Conservation (phyloP, 2,888 invertebrate species). For the Amiota minor region DNA sequence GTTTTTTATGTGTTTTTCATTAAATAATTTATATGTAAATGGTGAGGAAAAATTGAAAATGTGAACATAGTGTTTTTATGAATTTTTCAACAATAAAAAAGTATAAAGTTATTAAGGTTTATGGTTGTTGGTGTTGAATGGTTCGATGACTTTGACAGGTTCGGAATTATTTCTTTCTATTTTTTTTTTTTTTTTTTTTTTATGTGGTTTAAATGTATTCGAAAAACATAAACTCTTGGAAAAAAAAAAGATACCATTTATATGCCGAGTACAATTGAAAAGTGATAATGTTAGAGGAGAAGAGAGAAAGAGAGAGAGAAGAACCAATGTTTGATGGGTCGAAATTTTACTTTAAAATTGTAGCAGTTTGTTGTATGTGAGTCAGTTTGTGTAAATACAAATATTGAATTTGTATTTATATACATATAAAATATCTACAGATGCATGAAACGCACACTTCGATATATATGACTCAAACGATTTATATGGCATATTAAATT, state of each 20-base stretch:
- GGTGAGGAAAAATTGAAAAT: background rate
- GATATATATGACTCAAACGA: slow-evolving; percentile 60
- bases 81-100: slow-evolving; percentile 66
- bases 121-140: slow-evolving; percentile 8
- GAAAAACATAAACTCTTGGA: slow-evolving; percentile 41
- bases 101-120: slow-evolving; percentile 64
- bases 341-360: too few species aligned
- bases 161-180: background rate
- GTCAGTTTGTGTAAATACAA: slow-evolving; percentile 19
- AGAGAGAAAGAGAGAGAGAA: too few species aligned
- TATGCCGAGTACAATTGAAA: slow-evolving; percentile 54
- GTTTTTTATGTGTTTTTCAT: background rate
- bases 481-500: slow-evolving; percentile 68
- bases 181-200: background rate
- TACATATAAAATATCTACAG: background rate
- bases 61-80: slow-evolving; percentile 50
- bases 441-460: background rate
- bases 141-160: slow-evolving; percentile 39
- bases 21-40: slow-evolving; percentile 11
- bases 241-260: slow-evolving; percentile 52
- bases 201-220: background rate
- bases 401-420: slow-evolving; percentile 17
- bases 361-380: background rate
- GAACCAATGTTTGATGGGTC: slow-evolving; percentile 6
- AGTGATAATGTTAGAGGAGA: slow-evolving; percentile 46